A percentile compares a stretch with the other conserved stretches of the same genome.
Evolutionary conservation across 35 echinoderm and acorn worm species (phyloP).

Genomic region (Acanthaster planci): DNA sequence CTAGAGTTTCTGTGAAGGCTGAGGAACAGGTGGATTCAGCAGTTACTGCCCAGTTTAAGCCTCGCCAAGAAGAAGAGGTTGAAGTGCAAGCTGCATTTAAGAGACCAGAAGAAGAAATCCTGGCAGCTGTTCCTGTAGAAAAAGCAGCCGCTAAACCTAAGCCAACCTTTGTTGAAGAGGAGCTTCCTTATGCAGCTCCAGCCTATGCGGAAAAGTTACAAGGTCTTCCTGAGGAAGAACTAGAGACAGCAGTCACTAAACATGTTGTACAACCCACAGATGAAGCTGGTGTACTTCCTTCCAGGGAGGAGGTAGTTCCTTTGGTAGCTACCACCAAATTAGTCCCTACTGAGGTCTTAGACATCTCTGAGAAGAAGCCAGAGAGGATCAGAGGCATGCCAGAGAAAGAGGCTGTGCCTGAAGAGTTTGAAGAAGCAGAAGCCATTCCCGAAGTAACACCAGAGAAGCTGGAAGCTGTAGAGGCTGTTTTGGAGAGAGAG

Average conservation of each 20-base stretch:
- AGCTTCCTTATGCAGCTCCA: neutral
- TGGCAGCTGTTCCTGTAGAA: no score
- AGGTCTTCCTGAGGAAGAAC: neutral
- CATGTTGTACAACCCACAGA: neutral
- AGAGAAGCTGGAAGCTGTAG: neutral
- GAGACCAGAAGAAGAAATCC: neutral
- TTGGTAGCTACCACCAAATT: neutral
- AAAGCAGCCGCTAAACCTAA: neutral
- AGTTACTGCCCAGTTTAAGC: conserved; percentile 2
- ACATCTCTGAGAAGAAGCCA: neutral
- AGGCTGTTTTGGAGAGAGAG: conserved; percentile 25
- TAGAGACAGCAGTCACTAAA: conserved; percentile 1
- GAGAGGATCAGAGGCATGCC: conserved; percentile 18
- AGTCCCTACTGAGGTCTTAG: neutral
- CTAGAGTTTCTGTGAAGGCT: neutral
- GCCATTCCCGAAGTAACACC: conserved; percentile 12
- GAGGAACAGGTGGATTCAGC: conserved; percentile 5
- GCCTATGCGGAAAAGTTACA: neutral
- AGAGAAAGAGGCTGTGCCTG: neutral
- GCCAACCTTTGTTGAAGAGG: conserved; percentile 31
- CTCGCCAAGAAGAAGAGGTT: conserved; percentile 12
- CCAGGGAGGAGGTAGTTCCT: neutral
- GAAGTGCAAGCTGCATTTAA: neutral
- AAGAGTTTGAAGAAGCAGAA: neutral
- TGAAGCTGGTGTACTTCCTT: neutral